Evolutionary conservation across 2,888 invertebrate genomes (phyloP).

Genomic region (Junonia oenone): DNA sequence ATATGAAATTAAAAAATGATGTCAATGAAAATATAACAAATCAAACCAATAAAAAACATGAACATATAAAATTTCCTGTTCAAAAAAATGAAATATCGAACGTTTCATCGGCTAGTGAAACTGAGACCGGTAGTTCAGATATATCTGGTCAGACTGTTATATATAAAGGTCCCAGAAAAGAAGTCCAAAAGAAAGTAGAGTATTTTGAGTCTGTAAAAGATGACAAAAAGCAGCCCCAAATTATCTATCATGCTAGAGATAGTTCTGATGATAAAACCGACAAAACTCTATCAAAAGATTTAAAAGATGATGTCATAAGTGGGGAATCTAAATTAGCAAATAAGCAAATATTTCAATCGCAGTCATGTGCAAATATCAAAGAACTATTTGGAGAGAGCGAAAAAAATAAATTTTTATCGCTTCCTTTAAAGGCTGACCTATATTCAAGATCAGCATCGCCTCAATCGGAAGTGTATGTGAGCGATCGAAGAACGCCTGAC

Average conservation of each 20-base stretch:
- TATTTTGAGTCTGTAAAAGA: conserved; percentile 87
- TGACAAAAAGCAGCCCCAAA: conserved; percentile 64
- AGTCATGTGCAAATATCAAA: conserved; percentile 86
- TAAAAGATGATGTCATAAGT: conserved; percentile 29
- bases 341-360: conserved; percentile 75
- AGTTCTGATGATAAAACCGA: conserved; percentile 63
- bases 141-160: conserved; percentile 85
- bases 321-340: conserved; percentile 42
- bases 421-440: conserved; percentile 67
- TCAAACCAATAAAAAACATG: conserved; percentile 61
- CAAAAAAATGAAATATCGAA: conserved; percentile 53
- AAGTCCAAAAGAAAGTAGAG: conserved; percentile 86
- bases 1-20: conserved; percentile 14
- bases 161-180: conserved; percentile 79
- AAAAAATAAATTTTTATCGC: conserved; percentile 77
- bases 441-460: conserved; percentile 75
- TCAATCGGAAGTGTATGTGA: conserved; percentile 68
- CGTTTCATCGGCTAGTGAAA: conserved; percentile 81
- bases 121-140: conserved; percentile 86
- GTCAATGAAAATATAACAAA: conserved; percentile 37
- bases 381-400: conserved; percentile 90
- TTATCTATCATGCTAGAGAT: conserved; percentile 75
- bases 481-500: conserved; percentile 72
- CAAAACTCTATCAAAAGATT: conserved; percentile 42
- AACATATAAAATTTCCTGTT: conserved; percentile 44